These are phyloP conservation scores for Parascotia fuliginaria DNA, from an alignment of 2,888 invertebrate species.

Conservation along the genomic window DNA sequence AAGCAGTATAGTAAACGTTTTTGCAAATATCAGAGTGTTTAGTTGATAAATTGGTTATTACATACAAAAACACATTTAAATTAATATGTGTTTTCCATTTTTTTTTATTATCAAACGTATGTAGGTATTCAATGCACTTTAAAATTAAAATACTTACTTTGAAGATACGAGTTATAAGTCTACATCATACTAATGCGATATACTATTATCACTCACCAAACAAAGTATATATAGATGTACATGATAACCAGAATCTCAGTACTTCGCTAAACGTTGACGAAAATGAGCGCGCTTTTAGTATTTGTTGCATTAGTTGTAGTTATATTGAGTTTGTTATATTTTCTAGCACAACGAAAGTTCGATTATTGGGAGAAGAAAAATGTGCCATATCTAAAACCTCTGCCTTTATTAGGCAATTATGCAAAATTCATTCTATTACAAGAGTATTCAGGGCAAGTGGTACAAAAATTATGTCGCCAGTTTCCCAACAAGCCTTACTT, in stretches of 20 bases:
- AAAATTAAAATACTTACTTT: too few relatives aligned
- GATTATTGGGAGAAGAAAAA: slow-evolving; percentile 57
- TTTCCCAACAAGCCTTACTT: slow-evolving; percentile 55
- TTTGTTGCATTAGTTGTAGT: slow-evolving; percentile 7
- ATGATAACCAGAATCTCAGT: neutral
- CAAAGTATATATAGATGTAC: too few relatives aligned
- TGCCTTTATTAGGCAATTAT: slow-evolving; percentile 58
- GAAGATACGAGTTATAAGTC: too few relatives aligned
- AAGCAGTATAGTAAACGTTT: too few relatives aligned
- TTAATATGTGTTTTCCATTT: too few relatives aligned
- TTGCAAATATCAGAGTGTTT: too few relatives aligned
- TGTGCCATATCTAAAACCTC: slow-evolving; percentile 50
- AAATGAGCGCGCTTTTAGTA: slow-evolving; percentile 26
- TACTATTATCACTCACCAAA: too few relatives aligned
- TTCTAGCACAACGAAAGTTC: slow-evolving; percentile 29
- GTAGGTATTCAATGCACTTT: too few relatives aligned
- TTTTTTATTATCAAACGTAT: too few relatives aligned
- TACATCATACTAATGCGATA: too few relatives aligned
- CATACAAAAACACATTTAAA: too few relatives aligned
- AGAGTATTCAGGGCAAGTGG: slow-evolving; percentile 35
- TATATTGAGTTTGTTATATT: slow-evolving; percentile 23
- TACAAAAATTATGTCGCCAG: slow-evolving; percentile 49
- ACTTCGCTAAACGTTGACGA: neutral
- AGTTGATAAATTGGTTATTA: too few relatives aligned
- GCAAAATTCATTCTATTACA: slow-evolving; percentile 48